Evolutionary conservation across 1,140 invertebrate genomes (phyloP).

Genomic region (Delia radicum): DNA sequence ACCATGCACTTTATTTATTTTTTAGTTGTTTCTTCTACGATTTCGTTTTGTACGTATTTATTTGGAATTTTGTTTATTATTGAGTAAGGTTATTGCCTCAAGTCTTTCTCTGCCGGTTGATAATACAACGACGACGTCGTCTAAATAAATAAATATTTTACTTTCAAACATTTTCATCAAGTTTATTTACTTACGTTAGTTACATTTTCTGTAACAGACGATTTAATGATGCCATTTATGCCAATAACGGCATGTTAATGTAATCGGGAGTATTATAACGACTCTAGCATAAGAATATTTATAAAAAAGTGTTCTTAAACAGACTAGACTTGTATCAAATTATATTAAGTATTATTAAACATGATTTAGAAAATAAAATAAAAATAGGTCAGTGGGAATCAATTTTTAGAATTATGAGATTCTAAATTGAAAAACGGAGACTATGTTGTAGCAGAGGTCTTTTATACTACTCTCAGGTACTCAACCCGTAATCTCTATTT

Average conservation of each 20-base stretch:
- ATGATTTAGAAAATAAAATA: too few relatives aligned
- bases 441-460: too few relatives aligned
- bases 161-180: neutral
- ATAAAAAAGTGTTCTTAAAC: too few relatives aligned
- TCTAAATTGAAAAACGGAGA: too few relatives aligned
- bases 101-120: too few relatives aligned
- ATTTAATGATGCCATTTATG: neutral
- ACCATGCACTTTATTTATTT: too few relatives aligned
- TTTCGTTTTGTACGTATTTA: neutral
- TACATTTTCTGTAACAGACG: neutral
- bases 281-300: too few relatives aligned
- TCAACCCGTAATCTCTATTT: too few relatives aligned
- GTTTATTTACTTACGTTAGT: neutral
- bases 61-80: neutral
- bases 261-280: neutral
- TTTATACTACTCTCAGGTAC: too few relatives aligned
- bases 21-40: too few relatives aligned
- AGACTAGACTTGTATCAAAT: neutral
- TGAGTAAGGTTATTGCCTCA: conserved; percentile 15
- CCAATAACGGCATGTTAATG: neutral
- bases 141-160: neutral
- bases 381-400: neutral
- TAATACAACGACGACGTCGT: too few relatives aligned
- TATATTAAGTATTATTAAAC: neutral
- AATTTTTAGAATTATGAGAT: neutral